Evolutionary conservation across 2,888 invertebrate species (phyloP).

Genomic region (Choristoneura rosaceana): DNA sequence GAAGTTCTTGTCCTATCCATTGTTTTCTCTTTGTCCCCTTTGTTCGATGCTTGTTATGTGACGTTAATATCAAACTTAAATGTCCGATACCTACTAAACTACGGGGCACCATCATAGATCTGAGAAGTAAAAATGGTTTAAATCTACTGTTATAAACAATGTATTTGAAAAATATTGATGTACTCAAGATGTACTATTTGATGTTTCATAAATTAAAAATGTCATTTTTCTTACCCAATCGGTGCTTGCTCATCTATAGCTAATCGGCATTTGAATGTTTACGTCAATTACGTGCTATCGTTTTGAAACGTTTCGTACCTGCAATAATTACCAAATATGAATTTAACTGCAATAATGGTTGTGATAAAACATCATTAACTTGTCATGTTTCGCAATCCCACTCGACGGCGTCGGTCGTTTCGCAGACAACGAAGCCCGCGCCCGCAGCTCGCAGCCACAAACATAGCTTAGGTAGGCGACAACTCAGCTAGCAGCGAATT

Average conservation of each 20-base stretch:
- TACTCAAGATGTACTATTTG: too few relatives aligned
- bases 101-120: neutral
- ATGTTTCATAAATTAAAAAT: neutral
- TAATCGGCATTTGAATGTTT: slow-evolving; percentile 44
- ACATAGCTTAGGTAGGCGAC: slow-evolving; percentile 58
- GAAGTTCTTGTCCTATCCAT: neutral
- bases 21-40: neutral
- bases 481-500: slow-evolving; percentile 84
- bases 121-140: neutral
- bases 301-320: slow-evolving; percentile 70
- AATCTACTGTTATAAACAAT: neutral
- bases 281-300: slow-evolving; percentile 50
- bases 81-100: neutral
- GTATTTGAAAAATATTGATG: neutral
- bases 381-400: slow-evolving; percentile 56
- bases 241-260: slow-evolving; percentile 22
- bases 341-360: slow-evolving; percentile 82
- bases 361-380: slow-evolving; percentile 74
- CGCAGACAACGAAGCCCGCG: slow-evolving; percentile 65
- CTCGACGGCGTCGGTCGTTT: slow-evolving; percentile 42
- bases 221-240: slow-evolving; percentile 12
- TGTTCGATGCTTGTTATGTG: neutral
- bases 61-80: neutral
- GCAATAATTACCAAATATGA: slow-evolving; percentile 75
- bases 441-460: slow-evolving; percentile 62